Conservation (phyloP, 2,888 invertebrate species). For the Tetramorium bicarinatum region DNA sequence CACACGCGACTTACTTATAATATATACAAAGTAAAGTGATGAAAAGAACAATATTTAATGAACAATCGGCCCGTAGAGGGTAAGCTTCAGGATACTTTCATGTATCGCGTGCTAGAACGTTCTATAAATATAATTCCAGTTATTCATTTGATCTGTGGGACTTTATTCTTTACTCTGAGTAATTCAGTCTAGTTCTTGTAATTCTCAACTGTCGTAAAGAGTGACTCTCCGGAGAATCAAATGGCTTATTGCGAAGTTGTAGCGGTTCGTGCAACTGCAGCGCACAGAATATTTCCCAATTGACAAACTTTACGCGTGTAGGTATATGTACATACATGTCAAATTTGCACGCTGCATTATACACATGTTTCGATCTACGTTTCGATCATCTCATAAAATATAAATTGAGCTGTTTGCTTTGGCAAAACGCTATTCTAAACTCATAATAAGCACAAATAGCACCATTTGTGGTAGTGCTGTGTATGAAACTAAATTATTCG, state of each 20-base stretch:
- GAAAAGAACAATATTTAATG: background rate
- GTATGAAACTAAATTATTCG: conserved; percentile 20
- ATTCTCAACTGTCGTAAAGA: conserved; percentile 28
- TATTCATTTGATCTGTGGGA: conserved; percentile 14
- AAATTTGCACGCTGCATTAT: background rate
- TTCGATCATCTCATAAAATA: background rate
- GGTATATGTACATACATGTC: background rate
- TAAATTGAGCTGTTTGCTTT: too few species aligned
- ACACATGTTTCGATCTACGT: background rate
- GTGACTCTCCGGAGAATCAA: conserved; percentile 26
- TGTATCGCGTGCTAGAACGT: background rate
- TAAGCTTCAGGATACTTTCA: background rate
- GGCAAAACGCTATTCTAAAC: background rate
- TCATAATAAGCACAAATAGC: background rate
- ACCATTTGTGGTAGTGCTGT: background rate
- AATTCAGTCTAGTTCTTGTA: background rate
- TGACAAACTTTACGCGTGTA: conserved; percentile 32
- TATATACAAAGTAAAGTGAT: background rate
- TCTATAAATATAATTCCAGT: conserved; percentile 4
- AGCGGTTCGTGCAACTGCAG: background rate
- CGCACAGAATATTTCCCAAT: conserved; percentile 43
- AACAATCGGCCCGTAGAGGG: background rate
- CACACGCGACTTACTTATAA: background rate
- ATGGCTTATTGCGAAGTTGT: conserved; percentile 40
- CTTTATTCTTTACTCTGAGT: background rate